Evolutionary conservation across 2,113 vertebrate genomes (phyloP).

Genomic region (Notothenia coriiceps): DNA sequence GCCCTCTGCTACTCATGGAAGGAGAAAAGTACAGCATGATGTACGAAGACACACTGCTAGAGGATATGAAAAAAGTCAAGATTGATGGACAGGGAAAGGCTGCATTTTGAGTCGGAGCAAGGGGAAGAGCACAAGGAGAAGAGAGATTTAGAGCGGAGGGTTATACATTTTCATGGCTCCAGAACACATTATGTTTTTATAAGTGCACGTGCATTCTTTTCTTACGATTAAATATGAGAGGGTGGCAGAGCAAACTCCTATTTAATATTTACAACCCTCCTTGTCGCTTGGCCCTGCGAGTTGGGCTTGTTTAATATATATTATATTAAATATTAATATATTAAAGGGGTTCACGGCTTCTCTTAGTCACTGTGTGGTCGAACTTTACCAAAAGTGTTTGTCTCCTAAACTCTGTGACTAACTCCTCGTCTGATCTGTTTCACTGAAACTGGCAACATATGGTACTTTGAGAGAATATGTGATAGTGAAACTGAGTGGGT

Average conservation of each 20-base stretch:
- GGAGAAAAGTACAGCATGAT: slow-evolving; percentile 27
- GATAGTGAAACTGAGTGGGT: slow-evolving; percentile 11
- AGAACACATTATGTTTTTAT: slow-evolving; percentile 84
- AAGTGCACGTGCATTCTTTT: slow-evolving; percentile 79
- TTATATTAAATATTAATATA: slow-evolving; percentile 35
- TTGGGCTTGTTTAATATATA: slow-evolving; percentile 70
- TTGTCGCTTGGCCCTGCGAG: slow-evolving; percentile 62
- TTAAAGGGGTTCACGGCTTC: slow-evolving; percentile 67
- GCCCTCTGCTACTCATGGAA: not conserved
- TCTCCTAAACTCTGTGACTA: slow-evolving; percentile 27
- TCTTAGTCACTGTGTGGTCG: slow-evolving; percentile 45
- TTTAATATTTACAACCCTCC: slow-evolving; percentile 82
- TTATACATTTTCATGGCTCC: slow-evolving; percentile 74
- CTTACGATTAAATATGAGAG: slow-evolving; percentile 81
- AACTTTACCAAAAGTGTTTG: slow-evolving; percentile 41
- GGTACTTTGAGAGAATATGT: not conserved
- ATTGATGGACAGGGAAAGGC: slow-evolving; percentile 54
- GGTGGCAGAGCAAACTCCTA: slow-evolving; percentile 76
- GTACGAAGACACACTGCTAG: slow-evolving; percentile 30
- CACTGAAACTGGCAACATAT: slow-evolving; percentile 11
- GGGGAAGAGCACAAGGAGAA: slow-evolving; percentile 25
- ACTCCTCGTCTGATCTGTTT: slow-evolving; percentile 44
- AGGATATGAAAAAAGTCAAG: slow-evolving; percentile 29
- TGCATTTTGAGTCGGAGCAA: slow-evolving; percentile 46
- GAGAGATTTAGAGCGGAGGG: slow-evolving; percentile 41